A percentile compares a stretch with the other conserved stretches of the same genome.
These are phyloP conservation scores for Noctuana brunneofusca DNA, from an alignment of 2,888 invertebrate genomes.

Conservation along the genomic window DNA sequence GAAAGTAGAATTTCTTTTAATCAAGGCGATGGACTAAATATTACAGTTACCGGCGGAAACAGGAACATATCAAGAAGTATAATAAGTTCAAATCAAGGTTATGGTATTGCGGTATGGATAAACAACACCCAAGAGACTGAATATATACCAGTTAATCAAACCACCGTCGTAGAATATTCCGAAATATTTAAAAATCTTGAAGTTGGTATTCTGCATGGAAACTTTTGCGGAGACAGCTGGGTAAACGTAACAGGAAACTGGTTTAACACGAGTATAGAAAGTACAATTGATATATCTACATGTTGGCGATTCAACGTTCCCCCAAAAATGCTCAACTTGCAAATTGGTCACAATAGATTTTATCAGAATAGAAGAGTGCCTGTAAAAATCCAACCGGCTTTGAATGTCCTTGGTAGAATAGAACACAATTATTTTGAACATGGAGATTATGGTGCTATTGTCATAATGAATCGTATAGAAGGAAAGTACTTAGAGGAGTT, in stretches of 20 bases:
- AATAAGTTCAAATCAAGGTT: constrained; percentile 93
- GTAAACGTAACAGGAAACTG: constrained; percentile 96
- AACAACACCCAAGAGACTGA: constrained; percentile 92
- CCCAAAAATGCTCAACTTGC: constrained; percentile 82
- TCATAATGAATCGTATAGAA: constrained; percentile 89
- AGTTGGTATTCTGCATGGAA: constrained; percentile 95
- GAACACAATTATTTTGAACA: constrained; percentile 95
- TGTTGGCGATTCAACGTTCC: constrained; percentile 87
- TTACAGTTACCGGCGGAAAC: constrained; percentile 97
- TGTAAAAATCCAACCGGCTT: constrained; percentile 90
- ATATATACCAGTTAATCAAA: constrained; percentile 91
- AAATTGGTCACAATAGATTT: constrained; percentile 94
- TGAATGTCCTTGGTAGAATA: constrained; percentile 89
- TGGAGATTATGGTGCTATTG: constrained; percentile 91
- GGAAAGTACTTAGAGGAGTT: constrained; percentile 89
- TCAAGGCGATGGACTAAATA: constrained; percentile 96
- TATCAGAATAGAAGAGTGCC: constrained; percentile 89
- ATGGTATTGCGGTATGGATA: constrained; percentile 94
- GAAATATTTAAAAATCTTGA: constrained; percentile 94
- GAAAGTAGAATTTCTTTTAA: constrained; percentile 95
- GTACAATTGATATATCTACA: constrained; percentile 91
- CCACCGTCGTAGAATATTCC: constrained; percentile 93
- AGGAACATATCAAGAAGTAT: constrained; percentile 94
- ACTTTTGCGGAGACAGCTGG: constrained; percentile 92
- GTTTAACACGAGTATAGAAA: constrained; percentile 90